Conservation (phyloP, 1,140 invertebrate genomes). For the Riptortus pedestris region DNA sequence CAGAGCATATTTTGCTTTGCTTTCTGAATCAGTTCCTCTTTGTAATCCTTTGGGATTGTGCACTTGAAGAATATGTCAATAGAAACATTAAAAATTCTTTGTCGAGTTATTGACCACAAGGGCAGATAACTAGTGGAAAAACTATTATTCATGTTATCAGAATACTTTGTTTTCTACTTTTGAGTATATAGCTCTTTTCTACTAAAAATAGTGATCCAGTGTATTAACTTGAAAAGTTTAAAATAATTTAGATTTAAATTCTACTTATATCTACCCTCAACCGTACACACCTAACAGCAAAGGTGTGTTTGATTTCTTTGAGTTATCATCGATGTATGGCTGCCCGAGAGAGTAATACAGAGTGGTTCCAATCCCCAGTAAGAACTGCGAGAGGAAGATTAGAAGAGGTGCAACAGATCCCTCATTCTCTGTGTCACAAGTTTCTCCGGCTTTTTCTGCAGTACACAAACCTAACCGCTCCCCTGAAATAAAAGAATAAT, state of each 20-base stretch:
- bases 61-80: too few relatives aligned
- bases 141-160: too few relatives aligned
- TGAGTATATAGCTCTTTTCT: neutral
- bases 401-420: conserved; percentile 39
- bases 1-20: too few relatives aligned
- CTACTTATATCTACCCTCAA: neutral
- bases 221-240: neutral
- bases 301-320: conserved; percentile 45
- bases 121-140: too few relatives aligned
- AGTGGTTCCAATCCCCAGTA: conserved; percentile 46
- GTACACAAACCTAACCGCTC: too few relatives aligned
- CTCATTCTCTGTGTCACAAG: too few relatives aligned
- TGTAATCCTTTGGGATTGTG: too few relatives aligned
- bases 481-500: neutral
- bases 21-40: too few relatives aligned
- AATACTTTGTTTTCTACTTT: too few relatives aligned
- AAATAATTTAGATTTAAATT: neutral
- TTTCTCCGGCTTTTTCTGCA: too few relatives aligned
- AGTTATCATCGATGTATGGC: conserved; percentile 59
- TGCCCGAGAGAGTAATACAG: conserved; percentile 52
- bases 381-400: conserved; percentile 47
- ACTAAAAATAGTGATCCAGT: neutral
- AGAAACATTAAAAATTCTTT: too few relatives aligned
- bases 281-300: conserved; percentile 40
- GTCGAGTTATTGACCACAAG: too few relatives aligned